Evolutionary conservation across 2,888 invertebrate genomes (phyloP), one percentile per base, ranked within the genome.

Genomic region (Drosophila testacea): DNA sequence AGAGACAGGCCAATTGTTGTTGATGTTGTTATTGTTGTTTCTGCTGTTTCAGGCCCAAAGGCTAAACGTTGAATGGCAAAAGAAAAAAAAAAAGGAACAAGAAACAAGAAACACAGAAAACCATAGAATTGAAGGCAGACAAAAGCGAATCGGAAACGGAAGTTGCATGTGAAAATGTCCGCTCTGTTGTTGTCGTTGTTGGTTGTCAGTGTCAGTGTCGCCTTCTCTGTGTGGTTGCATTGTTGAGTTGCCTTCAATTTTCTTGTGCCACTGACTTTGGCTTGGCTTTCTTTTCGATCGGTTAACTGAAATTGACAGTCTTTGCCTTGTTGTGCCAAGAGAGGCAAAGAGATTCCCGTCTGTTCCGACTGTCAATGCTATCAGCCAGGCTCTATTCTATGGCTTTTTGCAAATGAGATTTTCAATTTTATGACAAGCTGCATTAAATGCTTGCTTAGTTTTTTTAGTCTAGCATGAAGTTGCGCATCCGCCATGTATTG

Each of bases 101-200:
- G 61, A 27, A 69, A 59, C 38, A 22, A 22, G 22, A 22, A 22
- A 22, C 22, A 22, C 22, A 22, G 22, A 22, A 2, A 22, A 22
- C 22, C 22, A 28, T 34, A 42, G 50, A 50, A 39, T 64, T 52
- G 41, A 41, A 34, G n/a, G 34, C 42, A 63, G 64, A 81, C 81
- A 88, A 88, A 86, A 78, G 78, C 84, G 73, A 73, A 87, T 69
- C 82, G 88, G 88, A 89, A 83, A 75, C 82, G 83, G 89, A 87
- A 88, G 89, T 79, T 83, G 82, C 89, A 87, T 83, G 79, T 70
- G 89, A 68, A 83, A 83, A 70, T 69, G 84, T 65, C 63, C 69
- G 63, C 62, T 51, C 50, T 66, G 69, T 47, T 47, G 38, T 50
- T 41, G 48, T 51, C 32, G 52, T 38, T 56, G 36, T 59, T 39